Base-by-base conservation (phyloP, 2,888 invertebrate species). In the Drosophila maculinotata region DNA sequence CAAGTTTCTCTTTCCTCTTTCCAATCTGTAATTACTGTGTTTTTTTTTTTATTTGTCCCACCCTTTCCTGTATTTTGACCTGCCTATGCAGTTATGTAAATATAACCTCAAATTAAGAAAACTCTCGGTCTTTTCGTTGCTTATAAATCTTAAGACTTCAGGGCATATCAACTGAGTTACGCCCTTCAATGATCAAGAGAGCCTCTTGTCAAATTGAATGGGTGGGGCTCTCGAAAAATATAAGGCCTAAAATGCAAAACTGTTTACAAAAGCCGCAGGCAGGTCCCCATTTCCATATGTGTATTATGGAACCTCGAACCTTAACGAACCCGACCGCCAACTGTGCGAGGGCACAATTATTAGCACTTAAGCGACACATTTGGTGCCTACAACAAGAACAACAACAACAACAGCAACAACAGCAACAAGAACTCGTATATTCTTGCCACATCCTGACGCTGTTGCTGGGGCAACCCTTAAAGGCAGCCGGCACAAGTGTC, bases 321-420 rank as follows among this genome's bases (percentile, higher is more conserved):
- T 38, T 20, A 17, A 31, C 30, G 41, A 28, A 15, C 38, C 38
- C 49, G 80, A 87, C 87, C 79, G 69, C 88, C 87, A 76, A 87
- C 82, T 83, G 88, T 72, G 87, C 78, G 60, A 71, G 82, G 74
- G 81, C 76, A 78, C 80, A 80, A 80, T 85, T 86, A 83, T 86
- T 86, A 79, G 84, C 81, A 84, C 87, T 85, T 84, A 78, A 72
- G 79, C 74, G 76, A 75, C 76, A 86, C 86, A 72, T 78, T 78
- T 74, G 76, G 69, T 72, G 81, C 79, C 75, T 72, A 51, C 48
- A 41, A 25, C 48, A 12, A 38, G 15, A 57, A 36, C 41, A 36
- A 25, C 44, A 23, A 45, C 30, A 26, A 17, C 45, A 38, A 42
- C 52, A 33, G 7, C 25, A 25, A 36, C 15, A 57, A 35, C 42